Conservation (phyloP, 2,113 vertebrate genomes). For the Bubo scandiacus region DNA sequence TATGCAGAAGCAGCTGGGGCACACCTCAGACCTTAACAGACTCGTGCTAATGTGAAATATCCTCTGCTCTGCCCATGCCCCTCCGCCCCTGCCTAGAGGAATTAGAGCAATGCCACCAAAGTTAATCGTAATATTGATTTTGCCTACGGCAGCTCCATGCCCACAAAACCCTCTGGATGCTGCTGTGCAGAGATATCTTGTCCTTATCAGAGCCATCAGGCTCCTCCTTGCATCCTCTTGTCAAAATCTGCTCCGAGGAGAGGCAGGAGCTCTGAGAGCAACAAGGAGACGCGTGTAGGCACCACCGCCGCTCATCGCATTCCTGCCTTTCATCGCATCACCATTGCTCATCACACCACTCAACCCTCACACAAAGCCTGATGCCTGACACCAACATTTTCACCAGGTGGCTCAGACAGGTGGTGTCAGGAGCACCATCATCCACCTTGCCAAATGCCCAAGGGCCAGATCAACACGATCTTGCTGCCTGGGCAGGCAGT, state of each 20-base stretch:
- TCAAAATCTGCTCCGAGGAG: not conserved
- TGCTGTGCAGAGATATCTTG: not conserved
- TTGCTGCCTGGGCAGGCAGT: not conserved
- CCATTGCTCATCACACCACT: not conserved
- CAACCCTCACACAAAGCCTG: fast-evolving
- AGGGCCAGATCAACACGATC: not conserved
- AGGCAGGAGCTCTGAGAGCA: not conserved
- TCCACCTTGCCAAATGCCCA: not conserved
- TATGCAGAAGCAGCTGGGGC: not conserved
- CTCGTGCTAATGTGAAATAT: not conserved
- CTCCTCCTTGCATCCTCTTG: not conserved
- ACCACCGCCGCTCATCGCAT: fast-evolving
- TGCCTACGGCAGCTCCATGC: fast-evolving
- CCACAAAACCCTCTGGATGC: not conserved
- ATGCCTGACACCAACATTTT: not conserved
- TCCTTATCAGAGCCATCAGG: not conserved
- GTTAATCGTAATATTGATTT: not conserved
- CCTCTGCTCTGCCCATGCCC: not conserved
- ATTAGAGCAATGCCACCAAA: not conserved
- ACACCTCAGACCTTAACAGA: not conserved
- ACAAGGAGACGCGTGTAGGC: not conserved
- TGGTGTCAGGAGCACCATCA: not conserved
- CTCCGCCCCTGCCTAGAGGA: not conserved
- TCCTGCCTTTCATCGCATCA: not conserved
- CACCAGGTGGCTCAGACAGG: fast-evolving